Base-by-base conservation (phyloP, 2,888 invertebrate species). In the Psylliodes chrysocephalus region DNA sequence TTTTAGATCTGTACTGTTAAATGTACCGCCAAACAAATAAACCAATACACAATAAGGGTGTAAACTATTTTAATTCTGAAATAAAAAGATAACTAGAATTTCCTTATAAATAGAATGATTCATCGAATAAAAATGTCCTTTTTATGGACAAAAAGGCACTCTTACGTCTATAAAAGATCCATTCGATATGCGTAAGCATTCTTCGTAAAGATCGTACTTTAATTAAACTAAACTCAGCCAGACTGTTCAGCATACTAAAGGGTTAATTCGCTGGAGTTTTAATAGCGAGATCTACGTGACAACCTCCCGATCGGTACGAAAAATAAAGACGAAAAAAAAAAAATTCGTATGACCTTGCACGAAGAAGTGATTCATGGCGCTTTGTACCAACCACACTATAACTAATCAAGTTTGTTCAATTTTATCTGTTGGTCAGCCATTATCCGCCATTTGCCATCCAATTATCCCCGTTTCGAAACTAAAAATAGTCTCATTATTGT, bases 401-500 rank as follows among this genome's bases (percentile, higher is more conserved):
- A 59, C 59, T 51, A 59, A 59, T 59, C 59, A 49, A 59, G 49
- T 51, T 38, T 17, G 46, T 51, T 55, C 44, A 55, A 44, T 55
- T 55, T 55, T 55, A 55, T 55, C 54, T 55, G 35, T 49, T 57
- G 38, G 47, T 57, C 49, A 33, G 38, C 63, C 57, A 63, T 63
- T 63, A 63, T 52, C 19, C 52, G 52, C 63, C 46, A 44, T 46
- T 57, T 42, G 28, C 52, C 51, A 42, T 25, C 63, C 57, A 63
- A 63, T 63, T 63, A 63, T 63, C 52, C 46, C 46, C 22, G 55
- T 51, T 56, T 51, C 28, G 15, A 44, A 25, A 56, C 62, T 62
- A 49, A 51, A 62, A 62, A 62, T 62, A 56, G 62, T 35, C 42
- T 62, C 62, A 51, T 62, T 62, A 62, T 62, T 18, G 52, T 33